phyloP scores from a whole-genome alignment of 1,140 invertebrate genomes.

The Globodera rostochiensis region DNA sequence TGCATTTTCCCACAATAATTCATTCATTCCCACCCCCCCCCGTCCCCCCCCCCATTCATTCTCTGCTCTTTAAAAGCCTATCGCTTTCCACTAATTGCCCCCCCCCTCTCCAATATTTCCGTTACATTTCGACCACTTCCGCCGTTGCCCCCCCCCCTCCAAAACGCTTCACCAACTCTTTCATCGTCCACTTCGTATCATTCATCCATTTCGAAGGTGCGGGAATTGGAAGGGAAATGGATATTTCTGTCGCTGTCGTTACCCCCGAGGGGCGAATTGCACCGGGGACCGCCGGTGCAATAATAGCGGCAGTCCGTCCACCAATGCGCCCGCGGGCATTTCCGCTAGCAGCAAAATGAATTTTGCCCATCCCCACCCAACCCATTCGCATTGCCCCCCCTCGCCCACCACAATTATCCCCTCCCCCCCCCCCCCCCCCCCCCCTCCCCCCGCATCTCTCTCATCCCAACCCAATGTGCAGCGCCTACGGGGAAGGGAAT shows the following conservation, averaged over 20 bases:
- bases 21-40: background rate
- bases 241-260: background rate
- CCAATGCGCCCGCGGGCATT: slow-evolving; percentile 3
- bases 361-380: slow-evolving; percentile 1
- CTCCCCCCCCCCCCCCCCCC: background rate
- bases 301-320: background rate
- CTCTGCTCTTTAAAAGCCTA: background rate
- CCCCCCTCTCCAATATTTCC: background rate
- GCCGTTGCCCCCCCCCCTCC: background rate
- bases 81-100: background rate
- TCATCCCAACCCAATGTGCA: background rate
- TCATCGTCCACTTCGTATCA: background rate
- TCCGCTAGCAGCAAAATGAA: slow-evolving; percentile 12
- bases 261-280: slow-evolving; percentile 1
- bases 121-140: background rate
- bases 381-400: too few relatives aligned
- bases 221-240: slow-evolving; percentile 16
- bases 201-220: background rate
- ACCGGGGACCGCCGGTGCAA: background rate
- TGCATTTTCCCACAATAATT: too few relatives aligned
- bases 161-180: background rate
- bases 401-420: background rate
- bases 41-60: too few relatives aligned
- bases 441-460: background rate
- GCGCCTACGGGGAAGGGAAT: background rate